Percentiles rank a stretch among this genome's conserved stretches.
phyloP scores from a whole-genome alignment of 1,140 invertebrate genomes.

The Magallana ariakensis region DNA sequence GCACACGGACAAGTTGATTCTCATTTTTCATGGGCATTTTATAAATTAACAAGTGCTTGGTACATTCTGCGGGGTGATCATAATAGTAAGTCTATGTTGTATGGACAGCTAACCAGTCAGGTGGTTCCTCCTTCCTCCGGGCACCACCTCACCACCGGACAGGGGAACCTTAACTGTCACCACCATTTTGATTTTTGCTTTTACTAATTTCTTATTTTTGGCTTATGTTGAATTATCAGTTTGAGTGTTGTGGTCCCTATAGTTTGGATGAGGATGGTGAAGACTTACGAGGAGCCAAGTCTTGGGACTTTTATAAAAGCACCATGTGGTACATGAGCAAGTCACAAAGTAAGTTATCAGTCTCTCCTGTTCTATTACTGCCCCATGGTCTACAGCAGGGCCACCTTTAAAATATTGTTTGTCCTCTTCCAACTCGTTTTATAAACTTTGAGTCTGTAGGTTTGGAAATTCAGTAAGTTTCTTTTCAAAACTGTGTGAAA shows the following conservation, averaged over 20 bases:
- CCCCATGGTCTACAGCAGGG: not conserved
- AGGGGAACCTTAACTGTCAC: not conserved
- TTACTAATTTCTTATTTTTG: constrained; percentile 19
- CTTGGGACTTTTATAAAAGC: constrained; percentile 18
- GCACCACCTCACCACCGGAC: not conserved
- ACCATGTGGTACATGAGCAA: constrained; percentile 8
- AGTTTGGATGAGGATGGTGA: constrained; percentile 25
- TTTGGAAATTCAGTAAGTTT: no score
- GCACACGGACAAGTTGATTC: constrained; percentile 64
- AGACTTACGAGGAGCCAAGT: not conserved
- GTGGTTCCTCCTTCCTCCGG: not conserved
- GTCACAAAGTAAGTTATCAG: not conserved
- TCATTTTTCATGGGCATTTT: constrained; percentile 68
- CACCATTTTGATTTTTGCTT: constrained; percentile 31
- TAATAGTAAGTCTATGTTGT: constrained; percentile 50
- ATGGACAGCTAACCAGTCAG: constrained; percentile 14
- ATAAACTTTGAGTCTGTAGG: no score
- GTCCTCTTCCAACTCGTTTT: no score
- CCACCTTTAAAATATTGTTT: no score
- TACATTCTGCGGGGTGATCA: constrained; percentile 55
- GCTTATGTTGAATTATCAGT: constrained; percentile 32
- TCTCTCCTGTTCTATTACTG: not conserved
- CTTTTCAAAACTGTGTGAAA: no score
- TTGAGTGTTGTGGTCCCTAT: constrained; percentile 33
- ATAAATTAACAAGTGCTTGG: constrained; percentile 63